Evolutionary conservation across 2,113 vertebrate genomes (phyloP), one percentile per base, ranked within the genome.

Genomic region (Grantiella picta): DNA sequence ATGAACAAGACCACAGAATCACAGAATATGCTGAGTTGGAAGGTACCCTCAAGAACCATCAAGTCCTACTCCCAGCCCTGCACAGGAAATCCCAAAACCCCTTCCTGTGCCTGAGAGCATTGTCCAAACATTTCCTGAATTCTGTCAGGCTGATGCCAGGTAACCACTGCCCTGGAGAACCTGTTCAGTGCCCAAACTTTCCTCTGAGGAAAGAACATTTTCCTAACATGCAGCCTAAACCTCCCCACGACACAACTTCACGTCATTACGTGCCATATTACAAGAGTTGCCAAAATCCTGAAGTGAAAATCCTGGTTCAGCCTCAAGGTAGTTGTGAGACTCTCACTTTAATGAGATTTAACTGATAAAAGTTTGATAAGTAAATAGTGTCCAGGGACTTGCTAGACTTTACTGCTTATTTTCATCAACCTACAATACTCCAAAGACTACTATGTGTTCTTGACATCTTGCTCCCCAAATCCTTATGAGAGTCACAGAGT

Each of bases 251-350:
- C 21, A 45, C 42, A 45, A 24, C 10, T n/a, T 45, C 42, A 33
- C 11, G 11, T n/a, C 63, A 33, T 15, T 45, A 80, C 0, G 3
- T 7, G 12, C 23, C 6, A 10, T 21, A 2, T 8, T 76, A 42
- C 16, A 31, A 17, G 12, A 73, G 33, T n/a, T 81, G 25, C 35
- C 49, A 44, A 54, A 90, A 31, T 54, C 54, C 44, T 45, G 10
- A 16, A 29, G 31, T 35, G 59, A 76, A 63, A 71, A 50, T 7
- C 20, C 44, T 29, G 8, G 20, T 27, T 63, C 7, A 73, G 11
- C 47, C 44, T 44, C n/a, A 70, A 29, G 25, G 28, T 17, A 61
- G 5, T 2, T 36, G 44, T 25, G 33, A 72, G 35, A 79, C 18
- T 83, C 45, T 61, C 25, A 24, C 49, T 56, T 90, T 3, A 84